Evolutionary conservation across 2,113 vertebrate species (phyloP), one percentile per base, ranked within the genome.

Genomic region (Ceuthmochares aereus): DNA sequence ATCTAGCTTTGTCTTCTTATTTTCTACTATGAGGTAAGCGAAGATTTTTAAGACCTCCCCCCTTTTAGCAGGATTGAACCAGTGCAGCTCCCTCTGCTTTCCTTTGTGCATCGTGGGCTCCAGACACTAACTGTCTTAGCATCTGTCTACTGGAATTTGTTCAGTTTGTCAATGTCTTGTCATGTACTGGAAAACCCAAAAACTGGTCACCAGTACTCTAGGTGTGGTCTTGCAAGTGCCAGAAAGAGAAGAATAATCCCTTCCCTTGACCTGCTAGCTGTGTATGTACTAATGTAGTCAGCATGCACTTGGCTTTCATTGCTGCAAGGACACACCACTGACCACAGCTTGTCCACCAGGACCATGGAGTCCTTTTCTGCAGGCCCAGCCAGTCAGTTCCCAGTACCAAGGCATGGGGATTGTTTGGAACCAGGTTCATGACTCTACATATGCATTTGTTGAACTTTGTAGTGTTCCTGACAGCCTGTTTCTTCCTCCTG

Each of bases 271-370:
- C 14, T 84, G 62, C 85, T 15, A 47, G 25, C 27, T 87, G 37
- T 55, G 29, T 0, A 0, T 26, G 29, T 64, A 10, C 54, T 64
- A 14, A 9, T 4, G 49, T 8, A 26, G 32, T 45, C 27, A n/a
- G 37, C 23, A 7, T 52, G 26, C 51, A 9, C 56, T 22, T 58
- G 37, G 26, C 55, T 74, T 37, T 21, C 45, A 5, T 5, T 62
- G 75, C 70, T 73, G 34, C 51, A 54, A 78, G 42, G 20, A 7
- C 32, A 25, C 0, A 0, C 43, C 51, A 26, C 59, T 55, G 34
- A 25, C 43, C 51, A n/a, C 4, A 19, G 22, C 55, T 56, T 64
- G 51, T 52, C 17, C 49, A n/a, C 23, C 17, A 40, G 54, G 54
- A 74, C 40, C 30, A 9, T 1, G 9, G 34, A 20, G 22, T 51